Evolutionary conservation across 2,797 vertebrate species (phyloP), one percentile per base, ranked within the genome.

Genomic region (Erithacus rubecula): DNA sequence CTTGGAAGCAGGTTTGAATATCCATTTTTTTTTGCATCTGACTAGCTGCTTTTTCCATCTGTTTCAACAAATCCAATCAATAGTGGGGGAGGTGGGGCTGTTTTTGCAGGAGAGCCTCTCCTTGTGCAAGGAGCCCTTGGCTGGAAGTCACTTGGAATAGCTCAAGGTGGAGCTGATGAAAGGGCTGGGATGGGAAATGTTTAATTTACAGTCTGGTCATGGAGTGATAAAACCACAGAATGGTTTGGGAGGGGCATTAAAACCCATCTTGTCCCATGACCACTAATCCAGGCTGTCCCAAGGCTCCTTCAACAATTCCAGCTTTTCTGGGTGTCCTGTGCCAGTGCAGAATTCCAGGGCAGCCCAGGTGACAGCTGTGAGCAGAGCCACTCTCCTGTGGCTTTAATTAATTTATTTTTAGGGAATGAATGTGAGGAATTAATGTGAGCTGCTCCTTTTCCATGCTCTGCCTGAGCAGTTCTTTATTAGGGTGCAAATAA

Each of bases 51-150:
- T 93, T 94, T 90, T 79, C 97, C 95, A 96, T 96, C 95, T 96
- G 94, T 90, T 97, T 65, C 4, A 0, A 85, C 90, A 95, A 96
- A 97, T 96, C 96, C 85, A 87, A 58, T 96, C 95, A 86, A 74
- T 94, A 64, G 65, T 22, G n/a, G 71, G 53, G 49, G 27, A 18
- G 44, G 11, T 19, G n/a, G 43, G 23, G 47, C 24, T 56, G 60
- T 15, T 77, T 65, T 21, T 6, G 2, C 0, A 1, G 86, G 36
- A 71, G 36, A 69, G 21, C 49, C 37, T 89, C 51, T 70, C 69
- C 79, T 65, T 30, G 47, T 10, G 27, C 37, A 44, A 5, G n/a
- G 85, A 76, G 32, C 34, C 63, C 43, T 53, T 12, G 87, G 43
- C 64, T 87, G 68, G 79, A n/a, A 41, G 22, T 71, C 44, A 2